Evolutionary conservation across 1,140 invertebrate genomes (phyloP).

Genomic region (Polypedilum vanderplanki): DNA sequence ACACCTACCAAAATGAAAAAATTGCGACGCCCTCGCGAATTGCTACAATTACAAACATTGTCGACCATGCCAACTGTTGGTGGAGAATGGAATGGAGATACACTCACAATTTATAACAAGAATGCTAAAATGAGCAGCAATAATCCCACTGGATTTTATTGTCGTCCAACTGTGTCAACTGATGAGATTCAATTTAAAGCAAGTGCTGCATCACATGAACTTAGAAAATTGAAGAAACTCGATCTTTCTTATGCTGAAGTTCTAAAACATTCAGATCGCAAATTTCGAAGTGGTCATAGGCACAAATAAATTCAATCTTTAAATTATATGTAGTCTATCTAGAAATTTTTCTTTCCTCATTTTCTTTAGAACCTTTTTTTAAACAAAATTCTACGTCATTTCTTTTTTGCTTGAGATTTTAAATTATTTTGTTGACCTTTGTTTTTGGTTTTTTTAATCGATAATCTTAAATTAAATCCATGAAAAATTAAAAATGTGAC

Average conservation of each 20-base stretch:
- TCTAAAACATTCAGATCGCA: constrained; percentile 56
- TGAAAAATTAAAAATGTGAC: not conserved
- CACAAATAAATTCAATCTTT: not conserved
- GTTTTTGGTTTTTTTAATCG: not conserved
- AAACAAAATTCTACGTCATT: not conserved
- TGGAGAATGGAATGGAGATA: constrained; percentile 56
- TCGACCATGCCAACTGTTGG: constrained; percentile 35
- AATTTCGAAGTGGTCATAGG: not conserved
- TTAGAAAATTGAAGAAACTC: constrained; percentile 68
- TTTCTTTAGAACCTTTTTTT: not conserved
- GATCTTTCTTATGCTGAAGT: constrained; percentile 79
- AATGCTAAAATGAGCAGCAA: constrained; percentile 37
- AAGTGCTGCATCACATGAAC: constrained; percentile 68
- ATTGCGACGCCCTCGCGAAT: not conserved
- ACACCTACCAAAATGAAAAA: constrained; percentile 30
- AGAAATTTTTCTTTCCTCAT: not conserved
- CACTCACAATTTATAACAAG: constrained; percentile 57
- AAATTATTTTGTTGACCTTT: not conserved
- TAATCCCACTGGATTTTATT: not conserved
- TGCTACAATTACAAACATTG: constrained; percentile 30
- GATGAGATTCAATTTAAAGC: constrained; percentile 54
- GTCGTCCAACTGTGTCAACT: constrained; percentile 30
- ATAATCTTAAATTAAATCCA: not conserved
- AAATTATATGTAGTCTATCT: not conserved
- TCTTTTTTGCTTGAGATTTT: not conserved